Evolutionary conservation across 2,113 vertebrate species (phyloP).

Genomic region (Notothenia rossii): DNA sequence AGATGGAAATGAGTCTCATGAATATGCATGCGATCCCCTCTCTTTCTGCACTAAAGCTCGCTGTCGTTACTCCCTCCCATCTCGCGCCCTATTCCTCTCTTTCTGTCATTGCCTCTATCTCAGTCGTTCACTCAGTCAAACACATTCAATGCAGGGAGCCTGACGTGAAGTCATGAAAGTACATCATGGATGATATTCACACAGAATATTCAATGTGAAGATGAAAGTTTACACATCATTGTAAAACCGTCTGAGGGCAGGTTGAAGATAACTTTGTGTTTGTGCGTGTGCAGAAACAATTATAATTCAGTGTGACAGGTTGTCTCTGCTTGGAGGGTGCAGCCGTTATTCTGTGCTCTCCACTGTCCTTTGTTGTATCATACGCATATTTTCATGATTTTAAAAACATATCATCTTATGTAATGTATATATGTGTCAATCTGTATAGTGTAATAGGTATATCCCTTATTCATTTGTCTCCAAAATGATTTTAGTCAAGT

Average conservation of each 20-base stretch:
- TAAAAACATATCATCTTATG: not conserved
- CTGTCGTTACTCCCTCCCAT: constrained; percentile 60
- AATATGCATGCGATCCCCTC: constrained; percentile 72
- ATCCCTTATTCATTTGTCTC: not conserved
- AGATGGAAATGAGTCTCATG: constrained; percentile 72
- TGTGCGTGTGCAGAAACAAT: constrained; percentile 19
- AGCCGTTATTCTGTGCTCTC: constrained; percentile 10
- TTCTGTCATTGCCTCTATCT: constrained; percentile 49
- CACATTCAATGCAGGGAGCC: constrained; percentile 30
- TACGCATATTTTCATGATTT: not conserved
- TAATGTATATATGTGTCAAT: not conserved
- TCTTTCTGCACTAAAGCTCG: constrained; percentile 48
- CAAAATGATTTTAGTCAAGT: not conserved
- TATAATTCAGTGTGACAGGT: constrained; percentile 41
- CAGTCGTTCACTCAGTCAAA: constrained; percentile 53
- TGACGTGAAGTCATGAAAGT: constrained; percentile 44
- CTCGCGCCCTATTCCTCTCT: constrained; percentile 11
- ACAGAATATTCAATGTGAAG: constrained; percentile 61
- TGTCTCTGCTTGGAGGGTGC: constrained; percentile 10
- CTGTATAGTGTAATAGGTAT: not conserved
- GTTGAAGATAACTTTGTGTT: constrained; percentile 39
- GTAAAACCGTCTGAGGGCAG: constrained; percentile 51
- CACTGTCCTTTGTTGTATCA: not conserved
- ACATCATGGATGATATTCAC: constrained; percentile 49
- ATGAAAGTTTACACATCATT: constrained; percentile 64